Conservation (phyloP, 2,888 invertebrate genomes). For the Platycheirus rosarum region DNA sequence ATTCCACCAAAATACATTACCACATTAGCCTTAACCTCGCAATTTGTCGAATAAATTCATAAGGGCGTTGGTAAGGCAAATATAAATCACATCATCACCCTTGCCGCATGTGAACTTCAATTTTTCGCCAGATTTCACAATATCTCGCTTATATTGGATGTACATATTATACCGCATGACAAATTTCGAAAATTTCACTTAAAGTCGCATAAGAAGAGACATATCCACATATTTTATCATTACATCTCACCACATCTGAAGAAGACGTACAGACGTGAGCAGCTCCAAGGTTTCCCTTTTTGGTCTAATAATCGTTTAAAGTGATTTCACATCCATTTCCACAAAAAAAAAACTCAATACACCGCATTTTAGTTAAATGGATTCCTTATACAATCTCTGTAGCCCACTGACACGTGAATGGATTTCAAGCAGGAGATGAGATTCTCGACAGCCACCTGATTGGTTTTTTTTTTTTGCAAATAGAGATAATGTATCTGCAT, state of each 20-base stretch:
- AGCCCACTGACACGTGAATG: constrained; percentile 29
- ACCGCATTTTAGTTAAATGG: constrained; percentile 45
- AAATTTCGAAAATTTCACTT: constrained; percentile 6
- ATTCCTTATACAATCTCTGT: constrained; percentile 34
- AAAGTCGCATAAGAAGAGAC: neutral
- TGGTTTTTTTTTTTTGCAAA: constrained; percentile 33
- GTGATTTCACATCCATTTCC: constrained; percentile 64
- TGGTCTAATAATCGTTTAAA: constrained; percentile 45
- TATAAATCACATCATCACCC: constrained; percentile 24
- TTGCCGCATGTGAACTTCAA: constrained; percentile 22
- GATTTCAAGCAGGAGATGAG: constrained; percentile 21
- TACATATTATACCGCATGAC: neutral
- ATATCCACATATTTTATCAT: neutral
- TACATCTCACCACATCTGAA: constrained; percentile 1
- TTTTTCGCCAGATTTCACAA: constrained; percentile 37
- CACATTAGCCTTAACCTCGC: neutral
- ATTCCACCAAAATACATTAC: too few species aligned
- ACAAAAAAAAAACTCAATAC: constrained; percentile 25
- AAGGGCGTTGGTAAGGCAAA: neutral
- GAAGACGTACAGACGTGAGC: neutral
- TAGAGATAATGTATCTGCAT: neutral
- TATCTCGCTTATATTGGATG: neutral
- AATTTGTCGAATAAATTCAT: neutral
- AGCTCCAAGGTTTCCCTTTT: constrained; percentile 26
- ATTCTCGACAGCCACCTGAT: constrained; percentile 37